Percentiles rank a stretch among this genome's conserved stretches.
Evolutionary conservation across 2,113 vertebrate species (phyloP).

Genomic region (Phainopepla nitens): DNA sequence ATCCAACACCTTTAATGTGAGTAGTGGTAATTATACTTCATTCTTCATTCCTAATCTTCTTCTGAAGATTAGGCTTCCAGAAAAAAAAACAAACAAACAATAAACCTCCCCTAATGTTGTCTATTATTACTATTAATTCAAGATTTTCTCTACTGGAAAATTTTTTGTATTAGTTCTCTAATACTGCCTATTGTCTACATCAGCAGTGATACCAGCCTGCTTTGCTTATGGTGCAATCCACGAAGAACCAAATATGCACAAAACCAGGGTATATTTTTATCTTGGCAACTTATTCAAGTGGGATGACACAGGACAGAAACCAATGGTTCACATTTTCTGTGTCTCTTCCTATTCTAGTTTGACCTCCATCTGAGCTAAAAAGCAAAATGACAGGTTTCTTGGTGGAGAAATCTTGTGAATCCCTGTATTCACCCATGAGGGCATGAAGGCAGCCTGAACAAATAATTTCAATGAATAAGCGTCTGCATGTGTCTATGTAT

Average conservation of each 20-base stretch:
- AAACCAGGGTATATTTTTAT: background rate
- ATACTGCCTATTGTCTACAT: background rate
- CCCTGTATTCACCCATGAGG: background rate
- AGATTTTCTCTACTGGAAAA: background rate
- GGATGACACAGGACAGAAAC: accelerated
- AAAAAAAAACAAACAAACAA: accelerated
- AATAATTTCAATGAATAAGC: background rate
- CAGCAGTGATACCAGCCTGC: background rate
- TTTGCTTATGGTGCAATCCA: background rate
- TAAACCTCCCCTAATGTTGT: background rate
- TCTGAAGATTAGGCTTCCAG: background rate
- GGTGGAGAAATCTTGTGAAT: background rate
- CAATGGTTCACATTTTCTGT: background rate
- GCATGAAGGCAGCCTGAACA: background rate
- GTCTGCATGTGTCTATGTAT: accelerated
- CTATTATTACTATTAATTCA: background rate
- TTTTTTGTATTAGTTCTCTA: background rate
- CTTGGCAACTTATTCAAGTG: background rate
- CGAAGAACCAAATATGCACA: background rate
- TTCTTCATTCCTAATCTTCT: background rate
- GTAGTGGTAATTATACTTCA: background rate
- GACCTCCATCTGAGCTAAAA: background rate
- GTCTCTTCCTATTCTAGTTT: background rate
- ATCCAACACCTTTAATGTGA: background rate
- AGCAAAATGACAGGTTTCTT: background rate